Conservation (phyloP, 2,797 vertebrate genomes). For the Pteropus rufus region DNA sequence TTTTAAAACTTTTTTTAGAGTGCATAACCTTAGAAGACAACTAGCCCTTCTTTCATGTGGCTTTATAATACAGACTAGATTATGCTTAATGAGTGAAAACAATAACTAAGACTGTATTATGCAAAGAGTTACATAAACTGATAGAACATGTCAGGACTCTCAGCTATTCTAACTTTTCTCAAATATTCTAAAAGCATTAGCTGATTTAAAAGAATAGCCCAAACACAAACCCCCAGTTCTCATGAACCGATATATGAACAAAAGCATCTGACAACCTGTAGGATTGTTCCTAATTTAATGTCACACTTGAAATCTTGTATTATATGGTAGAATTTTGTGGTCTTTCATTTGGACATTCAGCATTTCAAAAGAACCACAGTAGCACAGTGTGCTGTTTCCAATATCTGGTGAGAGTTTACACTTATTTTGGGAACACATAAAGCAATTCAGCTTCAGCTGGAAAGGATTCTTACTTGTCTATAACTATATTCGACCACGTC, state of each 20-base stretch:
- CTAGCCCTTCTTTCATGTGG: background rate
- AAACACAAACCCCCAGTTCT: background rate
- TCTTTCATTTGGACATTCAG: background rate
- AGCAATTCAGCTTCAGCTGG: background rate
- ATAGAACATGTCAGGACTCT: background rate
- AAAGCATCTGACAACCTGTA: background rate
- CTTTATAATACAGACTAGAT: background rate
- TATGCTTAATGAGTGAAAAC: background rate
- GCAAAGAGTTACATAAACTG: background rate
- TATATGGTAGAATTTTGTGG: background rate
- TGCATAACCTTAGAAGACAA: background rate
- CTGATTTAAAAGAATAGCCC: background rate
- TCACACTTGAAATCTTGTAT: background rate
- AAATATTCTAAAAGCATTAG: slow-evolving; percentile 37
- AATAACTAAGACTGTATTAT: background rate
- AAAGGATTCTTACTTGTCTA: background rate
- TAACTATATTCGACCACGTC: background rate
- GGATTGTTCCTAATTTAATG: background rate
- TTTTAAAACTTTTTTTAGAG: slow-evolving; percentile 20
- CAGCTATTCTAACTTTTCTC: background rate
- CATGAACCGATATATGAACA: background rate
- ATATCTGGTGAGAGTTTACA: background rate
- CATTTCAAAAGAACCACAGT: background rate
- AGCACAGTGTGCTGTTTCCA: background rate
- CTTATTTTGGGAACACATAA: background rate